Conservation (phyloP, 2,113 vertebrate genomes). For the Myotis yumanensis region DNA sequence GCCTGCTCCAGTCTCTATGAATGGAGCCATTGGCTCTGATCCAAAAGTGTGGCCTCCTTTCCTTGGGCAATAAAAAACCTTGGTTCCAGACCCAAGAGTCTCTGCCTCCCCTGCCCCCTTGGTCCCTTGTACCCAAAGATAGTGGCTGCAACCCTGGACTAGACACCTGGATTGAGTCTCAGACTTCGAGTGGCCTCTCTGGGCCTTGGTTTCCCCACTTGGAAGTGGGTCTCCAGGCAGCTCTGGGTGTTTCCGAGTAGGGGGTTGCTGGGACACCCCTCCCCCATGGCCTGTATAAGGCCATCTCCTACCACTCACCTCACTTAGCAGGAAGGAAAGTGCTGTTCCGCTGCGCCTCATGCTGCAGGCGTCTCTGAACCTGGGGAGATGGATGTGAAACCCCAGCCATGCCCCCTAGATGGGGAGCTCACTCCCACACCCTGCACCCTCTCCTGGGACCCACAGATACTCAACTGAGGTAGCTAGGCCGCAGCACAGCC, state of each 20-base stretch:
- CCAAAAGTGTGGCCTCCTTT: neutral
- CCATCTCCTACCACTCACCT: conserved; percentile 65
- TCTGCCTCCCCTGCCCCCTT: neutral
- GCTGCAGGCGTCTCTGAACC: neutral
- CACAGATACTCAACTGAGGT: neutral
- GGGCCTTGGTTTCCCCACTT: neutral
- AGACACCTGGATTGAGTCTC: neutral
- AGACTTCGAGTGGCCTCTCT: neutral
- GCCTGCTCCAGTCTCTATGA: neutral
- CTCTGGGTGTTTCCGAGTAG: neutral
- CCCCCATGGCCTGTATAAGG: neutral
- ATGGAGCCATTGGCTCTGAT: too few species aligned
- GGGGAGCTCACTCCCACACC: neutral
- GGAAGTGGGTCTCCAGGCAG: neutral
- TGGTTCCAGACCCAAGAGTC: neutral
- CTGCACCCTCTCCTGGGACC: neutral
- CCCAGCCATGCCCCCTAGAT: accelerated
- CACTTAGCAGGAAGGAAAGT: conserved; percentile 68
- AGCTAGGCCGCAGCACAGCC: neutral
- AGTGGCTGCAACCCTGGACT: neutral
- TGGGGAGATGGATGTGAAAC: neutral
- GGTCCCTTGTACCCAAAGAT: neutral
- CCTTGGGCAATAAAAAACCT: neutral
- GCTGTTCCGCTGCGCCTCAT: conserved; percentile 70
- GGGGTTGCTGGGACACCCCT: neutral